These are phyloP conservation scores for Volucella inanis DNA, from an alignment of 2,888 invertebrate genomes.

Conservation along the genomic window DNA sequence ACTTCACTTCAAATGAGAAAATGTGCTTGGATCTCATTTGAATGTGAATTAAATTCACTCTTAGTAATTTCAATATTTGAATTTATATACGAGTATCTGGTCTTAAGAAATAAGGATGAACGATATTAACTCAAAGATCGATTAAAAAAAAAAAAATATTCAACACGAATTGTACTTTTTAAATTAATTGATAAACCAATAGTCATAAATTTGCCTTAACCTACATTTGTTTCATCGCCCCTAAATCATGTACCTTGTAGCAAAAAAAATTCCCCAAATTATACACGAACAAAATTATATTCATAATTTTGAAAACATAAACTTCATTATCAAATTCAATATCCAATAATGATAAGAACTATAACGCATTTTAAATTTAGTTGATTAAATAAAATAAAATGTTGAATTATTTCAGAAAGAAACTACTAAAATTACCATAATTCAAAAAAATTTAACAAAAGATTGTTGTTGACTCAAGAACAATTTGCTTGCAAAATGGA, in stretches of 20 bases:
- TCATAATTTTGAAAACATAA: too few species aligned
- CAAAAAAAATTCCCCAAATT: too few species aligned
- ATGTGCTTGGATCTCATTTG: not conserved
- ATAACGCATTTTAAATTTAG: constrained; percentile 12
- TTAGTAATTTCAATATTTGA: constrained; percentile 6
- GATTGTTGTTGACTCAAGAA: constrained; percentile 25
- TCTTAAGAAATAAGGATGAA: constrained; percentile 7
- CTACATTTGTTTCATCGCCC: constrained; percentile 13
- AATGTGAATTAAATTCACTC: not conserved
- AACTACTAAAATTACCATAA: constrained; percentile 6
- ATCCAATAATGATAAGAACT: constrained; percentile 8
- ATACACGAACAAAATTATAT: too few species aligned
- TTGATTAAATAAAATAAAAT: constrained; percentile 19
- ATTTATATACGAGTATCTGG: constrained; percentile 4
- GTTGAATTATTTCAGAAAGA: constrained; percentile 28
- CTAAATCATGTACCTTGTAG: too few species aligned
- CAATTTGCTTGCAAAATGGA: constrained; percentile 21
- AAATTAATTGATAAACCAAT: constrained; percentile 23
- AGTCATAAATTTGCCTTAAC: constrained; percentile 16
- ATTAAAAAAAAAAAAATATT: constrained; percentile 9
- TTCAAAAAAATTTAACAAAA: constrained; percentile 27
- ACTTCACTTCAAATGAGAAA: too few species aligned
- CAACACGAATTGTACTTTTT: constrained; percentile 8
- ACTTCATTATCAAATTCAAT: too few species aligned
- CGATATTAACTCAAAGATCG: constrained; percentile 3